Evolutionary conservation across 2,888 invertebrate species (phyloP).

Genomic region (Adineta ricciae): DNA sequence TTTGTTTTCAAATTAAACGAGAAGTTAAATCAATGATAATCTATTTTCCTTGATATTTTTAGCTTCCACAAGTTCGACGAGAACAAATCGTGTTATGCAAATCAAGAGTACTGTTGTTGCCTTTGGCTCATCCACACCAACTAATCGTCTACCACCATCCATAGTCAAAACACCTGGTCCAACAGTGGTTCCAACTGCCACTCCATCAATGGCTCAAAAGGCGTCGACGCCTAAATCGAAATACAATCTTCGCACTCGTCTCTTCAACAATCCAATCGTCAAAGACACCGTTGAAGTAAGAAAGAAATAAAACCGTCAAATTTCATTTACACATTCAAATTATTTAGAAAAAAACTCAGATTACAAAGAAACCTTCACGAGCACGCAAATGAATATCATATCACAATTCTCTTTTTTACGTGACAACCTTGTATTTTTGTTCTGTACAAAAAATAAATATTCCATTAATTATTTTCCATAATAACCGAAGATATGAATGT

Average conservation of each 20-base stretch:
- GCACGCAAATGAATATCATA: background rate
- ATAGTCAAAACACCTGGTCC: background rate
- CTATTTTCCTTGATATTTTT: background rate
- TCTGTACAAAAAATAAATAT: too few species aligned
- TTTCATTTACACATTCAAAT: background rate
- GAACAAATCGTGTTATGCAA: background rate
- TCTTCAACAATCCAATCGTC: background rate
- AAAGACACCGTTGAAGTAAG: background rate
- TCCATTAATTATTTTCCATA: too few species aligned
- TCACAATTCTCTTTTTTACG: too few species aligned
- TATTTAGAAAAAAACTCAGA: background rate
- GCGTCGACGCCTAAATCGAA: background rate
- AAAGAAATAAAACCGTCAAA: background rate
- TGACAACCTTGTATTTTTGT: too few species aligned
- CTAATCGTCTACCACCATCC: background rate
- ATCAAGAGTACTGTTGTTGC: background rate
- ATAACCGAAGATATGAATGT: too few species aligned
- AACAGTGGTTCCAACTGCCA: background rate
- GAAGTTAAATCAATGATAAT: background rate
- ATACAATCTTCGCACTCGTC: slow-evolving; percentile 12
- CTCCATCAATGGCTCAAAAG: background rate
- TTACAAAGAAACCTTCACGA: background rate
- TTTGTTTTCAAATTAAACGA: background rate
- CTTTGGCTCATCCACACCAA: background rate
- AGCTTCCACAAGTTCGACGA: background rate